Conservation (phyloP, 2,888 invertebrate genomes). For the Drosophila meridionalis region DNA sequence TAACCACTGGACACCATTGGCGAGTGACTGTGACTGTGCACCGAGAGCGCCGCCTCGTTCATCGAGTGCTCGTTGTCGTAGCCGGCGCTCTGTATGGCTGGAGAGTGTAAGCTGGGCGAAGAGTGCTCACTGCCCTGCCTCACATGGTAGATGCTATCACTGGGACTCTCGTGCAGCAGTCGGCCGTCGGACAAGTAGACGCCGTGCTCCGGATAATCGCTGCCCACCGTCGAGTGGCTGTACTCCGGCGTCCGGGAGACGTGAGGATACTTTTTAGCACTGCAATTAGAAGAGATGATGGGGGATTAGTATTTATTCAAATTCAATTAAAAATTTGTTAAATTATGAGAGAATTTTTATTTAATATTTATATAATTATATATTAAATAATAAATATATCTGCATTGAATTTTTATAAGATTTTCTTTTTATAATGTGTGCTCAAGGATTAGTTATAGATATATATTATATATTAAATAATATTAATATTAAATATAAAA, state of each 20-base stretch:
- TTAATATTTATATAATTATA: no score
- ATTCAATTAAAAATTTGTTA: no score
- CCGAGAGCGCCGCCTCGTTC: conserved; percentile 63
- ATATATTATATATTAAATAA: no score
- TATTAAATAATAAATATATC: no score
- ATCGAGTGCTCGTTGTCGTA: conserved; percentile 73
- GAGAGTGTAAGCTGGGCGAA: conserved; percentile 81
- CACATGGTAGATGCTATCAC: conserved; percentile 73
- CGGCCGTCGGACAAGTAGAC: conserved; percentile 71
- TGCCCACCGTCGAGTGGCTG: conserved; percentile 73
- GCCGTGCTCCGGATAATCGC: conserved; percentile 79
- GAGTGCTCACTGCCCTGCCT: conserved; percentile 82
- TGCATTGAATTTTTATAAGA: no score
- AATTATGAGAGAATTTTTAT: no score
- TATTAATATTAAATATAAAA: no score
- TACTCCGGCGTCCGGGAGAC: conserved; percentile 76
- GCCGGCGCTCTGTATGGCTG: conserved; percentile 78
- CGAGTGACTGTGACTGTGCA: conserved; percentile 71
- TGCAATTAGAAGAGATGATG: conserved; percentile 39
- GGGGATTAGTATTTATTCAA: no score
- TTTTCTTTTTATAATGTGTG: no score
- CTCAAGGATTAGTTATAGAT: no score
- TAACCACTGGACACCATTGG: conserved; percentile 77
- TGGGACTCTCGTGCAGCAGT: conserved; percentile 69
- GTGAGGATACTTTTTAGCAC: conserved; percentile 80